Base-by-base conservation (phyloP, 2,888 invertebrate species). In the Thera britannica region DNA sequence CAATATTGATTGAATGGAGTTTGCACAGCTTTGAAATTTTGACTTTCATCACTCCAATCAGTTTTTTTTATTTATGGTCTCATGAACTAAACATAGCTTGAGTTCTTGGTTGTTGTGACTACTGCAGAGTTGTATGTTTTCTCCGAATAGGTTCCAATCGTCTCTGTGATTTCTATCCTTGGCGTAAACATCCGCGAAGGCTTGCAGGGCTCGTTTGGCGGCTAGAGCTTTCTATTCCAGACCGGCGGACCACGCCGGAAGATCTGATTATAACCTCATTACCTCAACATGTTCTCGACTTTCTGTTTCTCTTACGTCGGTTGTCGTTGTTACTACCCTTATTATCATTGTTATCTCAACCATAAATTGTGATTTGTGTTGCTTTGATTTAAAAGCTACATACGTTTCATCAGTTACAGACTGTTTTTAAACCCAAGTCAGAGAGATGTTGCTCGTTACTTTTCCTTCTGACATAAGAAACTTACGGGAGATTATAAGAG, bases 211-310 rank as follows among this genome's bases (percentile, higher is more conserved):
- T 81, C 74, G 83, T 83, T 81, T 80, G 78, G 82, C 80, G 73
- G 81, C 81, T 80, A 79, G 73, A 75, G 85, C 88, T 90, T 90
- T 89, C 89, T 87, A 88, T 82, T 84, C 84, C 82, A 78, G 77
- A 79, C 80, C 78, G 75, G 75, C 83, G 60, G 60, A 81, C 83
- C 83, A 83, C 77, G 79, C 82, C 88, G 88, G 89, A 89, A 90
- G 86, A 88, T 85, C 83, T 83, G 82, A 88, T 89, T 88, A 89
- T 83, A 88, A 82, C 86, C 84, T 87, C 84, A 82, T 88, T 90
- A 86, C 80, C 77, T 75, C 76, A 77, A 80, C 77, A 79, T 79
- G 80, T 83, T 61, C 67, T 61, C 74, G 72, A 84, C 81, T 84
- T 81, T 84, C 79, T 72, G 77, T 86, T 88, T 87, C 84, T 83